Conservation (phyloP, 2,797 vertebrate species). For the Coccyzus lansbergi region DNA sequence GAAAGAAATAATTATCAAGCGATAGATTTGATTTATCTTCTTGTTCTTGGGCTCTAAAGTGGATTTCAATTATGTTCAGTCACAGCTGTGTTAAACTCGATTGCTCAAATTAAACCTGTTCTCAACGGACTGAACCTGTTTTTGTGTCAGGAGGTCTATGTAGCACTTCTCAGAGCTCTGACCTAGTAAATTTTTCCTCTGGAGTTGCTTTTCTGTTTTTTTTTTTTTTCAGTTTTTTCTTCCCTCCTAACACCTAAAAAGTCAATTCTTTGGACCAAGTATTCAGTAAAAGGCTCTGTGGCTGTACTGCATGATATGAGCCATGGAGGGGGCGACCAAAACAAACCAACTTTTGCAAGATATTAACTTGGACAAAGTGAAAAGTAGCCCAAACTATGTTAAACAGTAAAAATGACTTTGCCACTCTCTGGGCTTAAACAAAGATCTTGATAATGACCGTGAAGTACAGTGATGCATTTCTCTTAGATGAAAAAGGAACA, state of each 20-base stretch:
- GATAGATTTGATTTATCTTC: constrained; percentile 10
- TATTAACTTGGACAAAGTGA: not conserved
- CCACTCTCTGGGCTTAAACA: not conserved
- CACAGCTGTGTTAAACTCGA: not conserved
- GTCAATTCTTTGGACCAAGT: not conserved
- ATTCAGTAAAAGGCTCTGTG: not conserved
- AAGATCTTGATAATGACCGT: not conserved
- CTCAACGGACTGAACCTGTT: not conserved
- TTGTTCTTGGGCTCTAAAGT: not conserved
- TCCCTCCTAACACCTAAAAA: not conserved
- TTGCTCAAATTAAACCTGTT: not conserved
- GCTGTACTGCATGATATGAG: not conserved
- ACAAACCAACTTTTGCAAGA: not conserved
- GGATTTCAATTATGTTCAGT: not conserved
- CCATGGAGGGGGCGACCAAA: not conserved
- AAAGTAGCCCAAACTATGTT: not conserved
- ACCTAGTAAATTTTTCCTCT: not conserved
- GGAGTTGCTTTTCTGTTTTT: not conserved
- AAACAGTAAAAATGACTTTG: not conserved
- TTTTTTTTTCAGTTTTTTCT: not conserved
- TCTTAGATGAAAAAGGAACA: not conserved
- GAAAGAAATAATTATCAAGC: not conserved
- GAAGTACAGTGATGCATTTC: not conserved
- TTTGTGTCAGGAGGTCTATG: not conserved
- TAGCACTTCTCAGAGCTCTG: constrained; percentile 6